Percentiles rank a stretch among this genome's conserved stretches.
These are phyloP conservation scores for Myotis daubentonii DNA, from an alignment of 2,797 vertebrate species.

Conservation along the genomic window DNA sequence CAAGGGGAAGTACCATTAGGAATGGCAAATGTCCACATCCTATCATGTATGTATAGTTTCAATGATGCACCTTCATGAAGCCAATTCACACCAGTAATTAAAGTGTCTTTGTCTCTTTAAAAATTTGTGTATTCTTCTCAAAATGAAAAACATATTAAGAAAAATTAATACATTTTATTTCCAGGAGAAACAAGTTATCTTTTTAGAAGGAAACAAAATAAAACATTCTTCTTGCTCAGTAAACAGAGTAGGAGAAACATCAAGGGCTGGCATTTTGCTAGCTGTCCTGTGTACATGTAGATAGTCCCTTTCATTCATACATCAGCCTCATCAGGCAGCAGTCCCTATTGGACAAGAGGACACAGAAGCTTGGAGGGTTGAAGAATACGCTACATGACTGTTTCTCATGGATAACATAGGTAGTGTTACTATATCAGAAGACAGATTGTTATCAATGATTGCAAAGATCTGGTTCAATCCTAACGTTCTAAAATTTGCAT, in stretches of 20 bases:
- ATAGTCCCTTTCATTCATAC: neutral
- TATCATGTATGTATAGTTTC: neutral
- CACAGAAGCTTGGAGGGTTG: neutral
- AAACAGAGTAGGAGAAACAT: neutral
- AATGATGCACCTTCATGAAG: neutral
- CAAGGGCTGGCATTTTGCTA: neutral
- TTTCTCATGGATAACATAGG: neutral
- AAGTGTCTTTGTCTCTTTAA: neutral
- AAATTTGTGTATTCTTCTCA: neutral
- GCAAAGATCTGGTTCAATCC: neutral
- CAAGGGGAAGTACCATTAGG: neutral
- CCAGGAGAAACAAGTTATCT: neutral
- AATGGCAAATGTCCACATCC: neutral
- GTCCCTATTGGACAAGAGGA: neutral
- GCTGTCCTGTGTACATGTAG: neutral
- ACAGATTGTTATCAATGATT: neutral
- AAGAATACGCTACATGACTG: neutral
- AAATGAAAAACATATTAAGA: neutral
- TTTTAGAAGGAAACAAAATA: neutral
- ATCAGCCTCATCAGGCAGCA: neutral
- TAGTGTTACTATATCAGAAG: neutral
- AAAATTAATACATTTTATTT: slow-evolving; percentile 3
- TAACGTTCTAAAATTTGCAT: neutral
- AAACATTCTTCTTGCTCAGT: neutral
- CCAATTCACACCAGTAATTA: neutral